Conservation (phyloP, 2,888 invertebrate species). For the Dryobota labecula region DNA sequence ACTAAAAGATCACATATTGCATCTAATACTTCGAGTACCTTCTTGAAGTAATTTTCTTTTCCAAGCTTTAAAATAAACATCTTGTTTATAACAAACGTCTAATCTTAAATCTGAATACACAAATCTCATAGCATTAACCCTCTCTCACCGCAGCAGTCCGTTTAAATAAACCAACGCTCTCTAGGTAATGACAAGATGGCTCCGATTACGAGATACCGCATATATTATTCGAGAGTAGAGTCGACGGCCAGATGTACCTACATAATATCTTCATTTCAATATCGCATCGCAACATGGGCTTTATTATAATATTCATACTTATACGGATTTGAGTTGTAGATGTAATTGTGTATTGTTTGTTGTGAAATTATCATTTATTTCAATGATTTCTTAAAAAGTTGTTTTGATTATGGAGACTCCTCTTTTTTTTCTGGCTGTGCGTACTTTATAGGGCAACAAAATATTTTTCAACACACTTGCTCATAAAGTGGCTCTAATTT, state of each 20-base stretch:
- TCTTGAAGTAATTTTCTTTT: background rate
- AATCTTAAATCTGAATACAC: constrained; percentile 27
- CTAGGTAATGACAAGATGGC: constrained; percentile 55
- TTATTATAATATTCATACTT: constrained; percentile 20
- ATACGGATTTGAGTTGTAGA: no score
- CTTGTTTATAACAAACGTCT: constrained; percentile 22
- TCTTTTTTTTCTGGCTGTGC: no score
- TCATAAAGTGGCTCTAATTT: no score
- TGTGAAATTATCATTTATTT: no score
- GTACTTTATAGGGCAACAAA: no score
- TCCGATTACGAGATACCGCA: constrained; percentile 44
- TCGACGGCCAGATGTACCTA: constrained; percentile 27
- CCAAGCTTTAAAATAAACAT: constrained; percentile 13
- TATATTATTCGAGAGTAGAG: constrained; percentile 50
- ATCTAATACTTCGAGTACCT: no score
- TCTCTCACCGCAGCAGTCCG: constrained; percentile 6
- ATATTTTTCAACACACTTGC: no score
- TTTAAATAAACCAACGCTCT: constrained; percentile 53
- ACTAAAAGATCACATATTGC: background rate
- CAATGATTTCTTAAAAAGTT: no score
- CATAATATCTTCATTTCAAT: constrained; percentile 43
- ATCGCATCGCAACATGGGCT: constrained; percentile 15
- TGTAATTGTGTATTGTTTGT: no score
- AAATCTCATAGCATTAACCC: constrained; percentile 40
- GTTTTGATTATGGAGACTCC: no score